Evolutionary conservation across 2,113 vertebrate species (phyloP).

Genomic region (Rattus norvegicus): DNA sequence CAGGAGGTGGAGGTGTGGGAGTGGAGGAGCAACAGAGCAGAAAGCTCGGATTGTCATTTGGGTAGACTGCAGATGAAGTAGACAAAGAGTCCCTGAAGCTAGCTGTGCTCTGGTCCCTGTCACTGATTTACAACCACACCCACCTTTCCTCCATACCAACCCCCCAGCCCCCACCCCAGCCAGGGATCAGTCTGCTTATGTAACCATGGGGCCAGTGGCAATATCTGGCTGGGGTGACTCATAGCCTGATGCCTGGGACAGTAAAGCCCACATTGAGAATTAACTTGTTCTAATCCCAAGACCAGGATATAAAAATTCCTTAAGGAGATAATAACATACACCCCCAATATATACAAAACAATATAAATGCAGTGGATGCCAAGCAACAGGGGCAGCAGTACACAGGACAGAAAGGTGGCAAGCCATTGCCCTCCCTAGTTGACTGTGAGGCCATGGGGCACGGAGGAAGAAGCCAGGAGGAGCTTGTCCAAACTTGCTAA

Average conservation of each 20-base stretch:
- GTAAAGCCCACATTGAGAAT: not conserved
- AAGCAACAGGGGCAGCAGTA: not conserved
- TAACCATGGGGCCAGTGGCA: not conserved
- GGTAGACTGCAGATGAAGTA: not conserved
- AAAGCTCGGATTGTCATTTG: not conserved
- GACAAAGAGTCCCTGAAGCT: not conserved
- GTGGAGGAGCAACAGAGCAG: not conserved
- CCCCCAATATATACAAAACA: not conserved
- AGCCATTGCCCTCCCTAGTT: not conserved
- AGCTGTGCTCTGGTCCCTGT: not conserved
- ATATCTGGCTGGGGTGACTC: not conserved
- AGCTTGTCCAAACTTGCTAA: not conserved
- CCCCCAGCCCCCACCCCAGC: no score
- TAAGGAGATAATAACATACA: not conserved
- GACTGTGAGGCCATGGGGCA: not conserved
- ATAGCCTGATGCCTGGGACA: not conserved
- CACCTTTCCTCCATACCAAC: not conserved
- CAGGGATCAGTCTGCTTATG: not conserved
- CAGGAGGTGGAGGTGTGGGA: not conserved
- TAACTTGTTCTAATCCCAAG: slow-evolving; percentile 35
- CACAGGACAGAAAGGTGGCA: not conserved
- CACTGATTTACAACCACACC: not conserved
- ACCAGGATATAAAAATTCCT: not conserved
- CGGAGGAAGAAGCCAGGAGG: not conserved
- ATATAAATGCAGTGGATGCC: not conserved